Evolutionary conservation across 2,113 vertebrate genomes (phyloP).

Genomic region (Echinops telfairi): DNA sequence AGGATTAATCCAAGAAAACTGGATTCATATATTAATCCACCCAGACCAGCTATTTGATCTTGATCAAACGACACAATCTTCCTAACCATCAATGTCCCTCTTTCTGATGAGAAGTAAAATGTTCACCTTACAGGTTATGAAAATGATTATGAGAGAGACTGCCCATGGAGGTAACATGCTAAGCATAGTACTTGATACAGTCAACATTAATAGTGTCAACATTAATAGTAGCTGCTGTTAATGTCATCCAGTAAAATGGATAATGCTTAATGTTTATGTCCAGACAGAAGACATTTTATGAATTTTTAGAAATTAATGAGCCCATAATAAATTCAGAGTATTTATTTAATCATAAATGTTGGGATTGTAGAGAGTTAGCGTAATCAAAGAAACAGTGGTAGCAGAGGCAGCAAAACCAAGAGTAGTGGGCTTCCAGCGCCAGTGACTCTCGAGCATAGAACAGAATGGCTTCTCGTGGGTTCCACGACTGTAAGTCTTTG

Average conservation of each 20-base stretch:
- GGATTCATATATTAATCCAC: neutral
- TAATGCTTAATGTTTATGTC: neutral
- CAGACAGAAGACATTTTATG: neutral
- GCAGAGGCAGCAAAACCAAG: too few relatives aligned
- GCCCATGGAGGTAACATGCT: neutral
- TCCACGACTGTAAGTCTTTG: too few relatives aligned
- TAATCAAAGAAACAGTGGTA: neutral
- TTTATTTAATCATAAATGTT: conserved; percentile 47
- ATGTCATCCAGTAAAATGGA: neutral
- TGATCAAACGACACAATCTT: neutral
- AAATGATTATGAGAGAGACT: neutral
- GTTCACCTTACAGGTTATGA: neutral
- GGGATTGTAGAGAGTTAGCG: conserved; percentile 40
- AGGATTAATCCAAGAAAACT: neutral
- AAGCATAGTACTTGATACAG: neutral
- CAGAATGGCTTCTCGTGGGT: too few relatives aligned
- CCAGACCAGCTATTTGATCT: neutral
- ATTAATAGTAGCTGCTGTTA: neutral
- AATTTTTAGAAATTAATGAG: neutral
- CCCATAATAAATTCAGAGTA: neutral
- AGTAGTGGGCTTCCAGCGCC: too few relatives aligned
- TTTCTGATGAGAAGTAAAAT: neutral
- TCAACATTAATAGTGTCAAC: too few relatives aligned
- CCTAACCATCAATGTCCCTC: neutral
- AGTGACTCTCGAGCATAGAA: too few relatives aligned